Conservation (phyloP, 2,113 vertebrate genomes). For the Hemiscyllium ocellatum region DNA sequence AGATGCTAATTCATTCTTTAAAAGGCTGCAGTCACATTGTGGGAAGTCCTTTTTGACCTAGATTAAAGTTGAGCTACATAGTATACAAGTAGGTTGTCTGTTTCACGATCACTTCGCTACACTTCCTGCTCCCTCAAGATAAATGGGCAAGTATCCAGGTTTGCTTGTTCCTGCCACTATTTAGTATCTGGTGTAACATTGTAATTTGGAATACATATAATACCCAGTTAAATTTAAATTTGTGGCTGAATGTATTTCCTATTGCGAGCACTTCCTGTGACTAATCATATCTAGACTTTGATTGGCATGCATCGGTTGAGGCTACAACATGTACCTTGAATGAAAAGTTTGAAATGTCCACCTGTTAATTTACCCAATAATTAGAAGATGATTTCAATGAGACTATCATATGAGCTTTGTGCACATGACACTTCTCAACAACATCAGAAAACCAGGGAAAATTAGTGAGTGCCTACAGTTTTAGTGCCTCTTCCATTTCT, state of each 20-base stretch:
- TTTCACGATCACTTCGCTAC: too few species aligned
- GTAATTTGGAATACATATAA: background rate
- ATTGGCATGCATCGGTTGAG: background rate
- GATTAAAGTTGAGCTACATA: background rate
- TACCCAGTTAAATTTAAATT: background rate
- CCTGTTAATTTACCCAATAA: background rate
- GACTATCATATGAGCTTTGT: background rate
- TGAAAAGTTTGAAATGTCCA: background rate
- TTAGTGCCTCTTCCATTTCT: background rate
- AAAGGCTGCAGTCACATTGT: background rate
- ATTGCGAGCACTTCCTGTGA: background rate
- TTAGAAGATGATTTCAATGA: background rate
- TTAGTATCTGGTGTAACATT: background rate
- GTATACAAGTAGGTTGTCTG: background rate
- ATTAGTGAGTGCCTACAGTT: background rate
- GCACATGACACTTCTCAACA: background rate
- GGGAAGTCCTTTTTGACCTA: background rate
- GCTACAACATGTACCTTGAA: background rate
- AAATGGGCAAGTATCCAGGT: background rate
- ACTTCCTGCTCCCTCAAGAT: background rate
- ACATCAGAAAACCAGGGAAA: background rate
- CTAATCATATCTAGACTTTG: background rate
- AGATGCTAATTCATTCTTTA: background rate
- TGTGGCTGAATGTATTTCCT: background rate
- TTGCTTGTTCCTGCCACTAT: background rate